Evolutionary conservation across 2,888 invertebrate genomes (phyloP), one percentile per base, ranked within the genome.

Genomic region (Drosophila infuscata): DNA sequence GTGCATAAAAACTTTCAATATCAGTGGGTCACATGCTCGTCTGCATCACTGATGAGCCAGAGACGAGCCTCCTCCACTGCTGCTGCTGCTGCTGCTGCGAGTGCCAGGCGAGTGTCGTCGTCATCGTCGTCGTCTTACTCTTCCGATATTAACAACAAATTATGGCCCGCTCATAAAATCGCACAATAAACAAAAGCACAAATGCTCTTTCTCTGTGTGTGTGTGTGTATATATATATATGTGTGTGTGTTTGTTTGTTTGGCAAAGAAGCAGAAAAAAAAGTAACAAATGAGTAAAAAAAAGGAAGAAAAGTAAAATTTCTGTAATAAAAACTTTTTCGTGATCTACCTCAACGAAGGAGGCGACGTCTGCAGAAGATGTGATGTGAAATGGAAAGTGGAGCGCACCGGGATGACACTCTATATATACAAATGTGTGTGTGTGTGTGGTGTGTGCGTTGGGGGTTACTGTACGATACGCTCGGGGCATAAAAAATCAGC

Each of bases 291-390:
- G 68, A 79, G 77, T 59, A 46, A 54, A 72, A 63, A 41, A 25
- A 57, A 30, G 25, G 29, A 59, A 64, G 70, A 65, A 71, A 76
- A 77, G 82, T 82, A 72, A 88, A 83, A 88, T 85, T 79, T 76
- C 58, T 81, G 90, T 76, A 90, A 87, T 88, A 87, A 87, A 88
- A 90, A 81, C 71, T 79, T 82, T 80, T 81, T 79, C 91, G 81
- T 87, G 91, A 91, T 91, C 91, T 91, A 90, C 91, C 91, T 91
- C 91, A 91, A 91, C 65, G 74, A 76, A 64, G 68, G 69, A 74
- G 69, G 70, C 51, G 62, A 63, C 46, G 66, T 76, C 77, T 76
- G 67, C 61, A 76, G 61, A 53, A 68, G 76, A 59, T 70, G 59
- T 36, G 59, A 35, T 49, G 59, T 59, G 84, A 87, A 89, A 84